Evolutionary conservation across 2,113 vertebrate genomes (phyloP).

Genomic region (Oenanthe melanoleuca): DNA sequence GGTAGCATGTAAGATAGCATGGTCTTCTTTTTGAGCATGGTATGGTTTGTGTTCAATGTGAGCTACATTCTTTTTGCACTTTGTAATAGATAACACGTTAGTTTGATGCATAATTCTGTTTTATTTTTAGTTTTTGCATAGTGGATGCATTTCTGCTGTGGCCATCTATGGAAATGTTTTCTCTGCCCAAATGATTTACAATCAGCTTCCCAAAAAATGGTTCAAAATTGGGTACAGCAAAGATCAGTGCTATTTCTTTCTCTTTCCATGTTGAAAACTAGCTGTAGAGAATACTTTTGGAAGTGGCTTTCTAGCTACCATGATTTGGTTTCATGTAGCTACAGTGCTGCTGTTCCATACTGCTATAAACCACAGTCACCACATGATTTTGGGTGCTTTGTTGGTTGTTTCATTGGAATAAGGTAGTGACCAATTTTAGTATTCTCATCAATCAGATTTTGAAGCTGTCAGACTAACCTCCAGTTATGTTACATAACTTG

Average conservation of each 20-base stretch:
- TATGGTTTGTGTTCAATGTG: not conserved
- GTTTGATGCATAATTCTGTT: constrained; percentile 23
- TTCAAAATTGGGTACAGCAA: not conserved
- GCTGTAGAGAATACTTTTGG: not conserved
- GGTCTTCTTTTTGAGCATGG: not conserved
- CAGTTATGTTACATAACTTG: not conserved
- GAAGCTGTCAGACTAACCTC: not conserved
- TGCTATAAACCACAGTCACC: not conserved
- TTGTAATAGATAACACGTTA: constrained; percentile 2
- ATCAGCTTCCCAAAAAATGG: not conserved
- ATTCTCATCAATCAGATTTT: not conserved
- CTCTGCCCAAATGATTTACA: constrained; percentile 1
- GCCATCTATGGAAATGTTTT: constrained; percentile 26
- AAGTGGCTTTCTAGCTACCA: not conserved
- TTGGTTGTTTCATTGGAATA: not conserved
- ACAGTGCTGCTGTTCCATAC: rapidly evolving
- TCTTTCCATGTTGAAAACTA: not conserved
- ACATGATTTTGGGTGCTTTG: not conserved
- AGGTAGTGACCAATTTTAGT: not conserved
- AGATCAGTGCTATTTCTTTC: not conserved
- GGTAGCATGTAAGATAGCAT: not conserved
- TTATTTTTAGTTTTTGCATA: constrained; percentile 31
- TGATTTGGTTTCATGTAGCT: not conserved
- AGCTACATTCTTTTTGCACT: constrained; percentile 18
- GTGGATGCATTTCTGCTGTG: constrained; percentile 1